Evolutionary conservation across 1,140 invertebrate species (phyloP), one percentile per base, ranked within the genome.

Genomic region (Trichogramma pretiosum): DNA sequence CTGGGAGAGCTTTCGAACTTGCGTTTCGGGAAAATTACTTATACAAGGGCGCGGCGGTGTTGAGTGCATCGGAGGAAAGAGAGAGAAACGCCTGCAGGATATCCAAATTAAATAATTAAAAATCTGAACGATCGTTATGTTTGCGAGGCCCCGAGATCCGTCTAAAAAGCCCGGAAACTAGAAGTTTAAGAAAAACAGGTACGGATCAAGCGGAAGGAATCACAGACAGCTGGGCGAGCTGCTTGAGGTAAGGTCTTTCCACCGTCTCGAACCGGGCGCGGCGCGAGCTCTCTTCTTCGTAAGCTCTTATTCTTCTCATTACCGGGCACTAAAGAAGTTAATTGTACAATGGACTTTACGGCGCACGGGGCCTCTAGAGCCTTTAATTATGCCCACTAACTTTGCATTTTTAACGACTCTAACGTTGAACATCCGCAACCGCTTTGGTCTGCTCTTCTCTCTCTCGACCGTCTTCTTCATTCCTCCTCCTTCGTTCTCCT

Each of bases 331-430:
- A 43, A 49, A 49, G 40, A 43, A 43, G 47, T 49, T 49, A 43
- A 49, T 43, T 26, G 26, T 21, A 24, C 40, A 22, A 38, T 19
- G 16, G 21, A 13, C 19, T 21, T 5, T 36, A 22, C 21, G 16
- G 4, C 23, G n/a, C n/a, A n/a, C n/a, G n/a, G n/a, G n/a, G n/a
- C n/a, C n/a, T 32, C 18, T 19, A 37, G 24, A 43, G 34, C 24
- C 47, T 30, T 43, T 49, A 43, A 49, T 49, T 49, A 43, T 43
- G 19, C 40, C 30, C 43, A 28, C 34, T 38, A 43, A 43, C 33
- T 43, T 36, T 43, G 40, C 40, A 43, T 49, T 49, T 43, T 49
- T 49, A 49, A 43, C 40, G 34, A 49, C 33, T 43, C 38, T 49
- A 23, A 49, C 23, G n/a, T 22, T 8, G 37, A 40, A 32, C 21